phyloP scores from a whole-genome alignment of 2,888 invertebrate genomes.

The Chrysomela aeneicollis region DNA sequence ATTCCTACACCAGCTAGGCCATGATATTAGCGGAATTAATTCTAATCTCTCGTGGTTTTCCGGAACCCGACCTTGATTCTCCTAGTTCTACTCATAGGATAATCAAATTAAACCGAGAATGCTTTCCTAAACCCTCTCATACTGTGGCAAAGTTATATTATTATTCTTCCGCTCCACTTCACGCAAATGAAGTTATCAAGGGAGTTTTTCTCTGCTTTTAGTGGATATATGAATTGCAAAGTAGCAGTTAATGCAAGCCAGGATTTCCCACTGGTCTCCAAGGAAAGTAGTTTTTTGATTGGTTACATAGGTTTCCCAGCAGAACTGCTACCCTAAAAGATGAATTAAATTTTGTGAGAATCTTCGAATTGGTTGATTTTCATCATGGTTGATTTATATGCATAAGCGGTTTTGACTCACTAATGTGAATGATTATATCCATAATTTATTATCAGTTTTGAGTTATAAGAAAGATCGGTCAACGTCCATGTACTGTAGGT shows the following conservation, averaged over 20 bases:
- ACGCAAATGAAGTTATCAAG: not conserved
- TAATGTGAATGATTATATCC: no score
- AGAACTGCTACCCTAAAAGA: not conserved
- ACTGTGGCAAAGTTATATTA: not conserved
- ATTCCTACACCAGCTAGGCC: no score
- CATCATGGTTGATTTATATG: no score
- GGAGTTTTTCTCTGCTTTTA: not conserved
- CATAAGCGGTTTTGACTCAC: no score
- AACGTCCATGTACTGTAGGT: no score
- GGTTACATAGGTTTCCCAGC: not conserved
- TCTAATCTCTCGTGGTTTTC: not conserved
- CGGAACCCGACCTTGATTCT: not conserved
- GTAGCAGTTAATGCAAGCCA: not conserved
- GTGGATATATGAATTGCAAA: not conserved
- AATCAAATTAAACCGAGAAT: not conserved
- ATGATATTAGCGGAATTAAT: not conserved
- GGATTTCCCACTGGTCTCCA: not conserved
- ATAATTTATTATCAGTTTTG: no score
- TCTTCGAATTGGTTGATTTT: no score
- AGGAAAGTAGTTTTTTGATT: not conserved
- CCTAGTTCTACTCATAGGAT: not conserved
- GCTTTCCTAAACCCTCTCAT: not conserved
- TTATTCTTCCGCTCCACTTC: not conserved
- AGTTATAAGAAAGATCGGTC: no score
- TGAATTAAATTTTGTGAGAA: no score